Evolutionary conservation across 2,113 vertebrate genomes (phyloP), one percentile per base, ranked within the genome.

Genomic region (Oceanites oceanicus): DNA sequence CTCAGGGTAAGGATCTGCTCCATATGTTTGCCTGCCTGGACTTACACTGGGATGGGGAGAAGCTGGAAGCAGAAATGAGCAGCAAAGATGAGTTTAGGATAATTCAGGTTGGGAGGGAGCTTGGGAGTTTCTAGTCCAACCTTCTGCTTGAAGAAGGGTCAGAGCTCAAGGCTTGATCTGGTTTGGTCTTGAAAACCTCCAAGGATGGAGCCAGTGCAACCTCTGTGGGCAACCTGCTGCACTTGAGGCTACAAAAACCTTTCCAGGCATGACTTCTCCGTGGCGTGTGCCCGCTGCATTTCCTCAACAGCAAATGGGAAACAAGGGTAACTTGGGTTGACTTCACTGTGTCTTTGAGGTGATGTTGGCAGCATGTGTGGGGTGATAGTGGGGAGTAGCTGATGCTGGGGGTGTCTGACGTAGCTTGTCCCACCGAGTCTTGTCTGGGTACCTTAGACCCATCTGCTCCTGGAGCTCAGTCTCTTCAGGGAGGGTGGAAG

Each of bases 341-440:
- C 59, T 42, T 55, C 18, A 2, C 7, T 0, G 4, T 23, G 13
- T 3, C 50, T 84, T 74, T 62, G 45, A 30, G 59, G 40, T 73
- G 63, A 29, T 2, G 18, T 13, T 80, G 40, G 30, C 47, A 73
- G 52, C 1, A 0, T 0, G 0, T 0, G 3, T 29, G 32, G 53
- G 42, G 52, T 72, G 66, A 10, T 4, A 16, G 55, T 8, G 21
- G 42, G 47, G 30, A 30, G 32, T 2, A 45, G 75, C 10, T 65
- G 91, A 10, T 29, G 7, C 32, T 65, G 67, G 34, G 30, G 3
- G 0, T 70, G 15, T 77, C 59, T 80, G 76, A 15, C 0, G 0
- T 27, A 76, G 40, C 34, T 80, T 52, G 34, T 86, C 52, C 52
- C 8, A 7, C 13, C 0, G 0, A 42, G 42, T 44, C 52, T 61